These are phyloP conservation scores for Molossus molossus DNA, from an alignment of 2,797 vertebrate genomes.

Conservation along the genomic window DNA sequence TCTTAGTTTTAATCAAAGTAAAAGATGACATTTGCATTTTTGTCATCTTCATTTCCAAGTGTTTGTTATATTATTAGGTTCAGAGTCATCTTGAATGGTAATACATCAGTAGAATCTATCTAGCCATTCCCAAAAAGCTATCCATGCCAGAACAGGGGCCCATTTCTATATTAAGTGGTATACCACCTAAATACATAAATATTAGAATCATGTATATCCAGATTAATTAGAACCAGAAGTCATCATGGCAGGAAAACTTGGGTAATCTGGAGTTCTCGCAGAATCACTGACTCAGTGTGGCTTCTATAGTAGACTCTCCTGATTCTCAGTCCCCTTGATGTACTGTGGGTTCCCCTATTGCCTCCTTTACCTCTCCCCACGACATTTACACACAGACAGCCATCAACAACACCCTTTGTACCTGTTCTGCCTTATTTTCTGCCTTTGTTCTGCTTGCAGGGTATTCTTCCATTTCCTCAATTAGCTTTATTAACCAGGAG, in stretches of 20 bases:
- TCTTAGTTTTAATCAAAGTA: slow-evolving; percentile 71
- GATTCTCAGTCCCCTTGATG: background rate
- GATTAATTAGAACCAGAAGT: background rate
- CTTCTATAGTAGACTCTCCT: background rate
- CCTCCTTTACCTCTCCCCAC: background rate
- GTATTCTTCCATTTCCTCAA: slow-evolving; percentile 3
- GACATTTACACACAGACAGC: background rate
- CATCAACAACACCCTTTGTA: background rate
- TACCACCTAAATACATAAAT: background rate
- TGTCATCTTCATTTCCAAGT: slow-evolving; percentile 74
- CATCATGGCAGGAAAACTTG: background rate
- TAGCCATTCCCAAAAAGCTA: background rate
- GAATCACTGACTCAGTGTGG: background rate
- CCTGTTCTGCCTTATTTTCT: background rate
- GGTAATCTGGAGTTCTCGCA: background rate
- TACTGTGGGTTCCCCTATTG: background rate
- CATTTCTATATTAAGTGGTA: background rate
- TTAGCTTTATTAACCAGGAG: slow-evolving; percentile 10
- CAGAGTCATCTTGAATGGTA: slow-evolving; percentile 2
- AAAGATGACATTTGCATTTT: slow-evolving; percentile 74
- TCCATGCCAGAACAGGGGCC: background rate
- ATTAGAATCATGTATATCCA: background rate
- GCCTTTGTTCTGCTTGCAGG: slow-evolving; percentile 13
- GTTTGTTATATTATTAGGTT: slow-evolving; percentile 62
- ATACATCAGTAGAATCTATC: background rate